Evolutionary conservation across 2,888 invertebrate species (phyloP), one percentile per base, ranked within the genome.

Genomic region (Scrobipalpa atriplicella): DNA sequence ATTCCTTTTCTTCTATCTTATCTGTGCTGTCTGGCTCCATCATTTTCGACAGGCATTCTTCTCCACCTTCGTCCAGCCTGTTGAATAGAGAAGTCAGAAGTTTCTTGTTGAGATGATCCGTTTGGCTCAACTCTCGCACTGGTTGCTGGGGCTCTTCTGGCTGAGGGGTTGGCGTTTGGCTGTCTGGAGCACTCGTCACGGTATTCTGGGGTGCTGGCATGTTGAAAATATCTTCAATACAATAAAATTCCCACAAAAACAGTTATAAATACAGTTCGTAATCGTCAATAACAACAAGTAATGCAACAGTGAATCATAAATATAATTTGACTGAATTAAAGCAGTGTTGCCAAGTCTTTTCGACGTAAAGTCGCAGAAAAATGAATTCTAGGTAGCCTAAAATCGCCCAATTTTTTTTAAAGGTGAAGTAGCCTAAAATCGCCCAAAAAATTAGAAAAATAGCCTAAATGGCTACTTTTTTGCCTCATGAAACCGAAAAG

Each of bases 81-180:
- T 94, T 92, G 69, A 95, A 89, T 67, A 95, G 88, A 0, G 95
- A 95, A 66, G 94, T 90, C 62, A 95, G 83, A 65, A 95, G 84
- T 75, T 94, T 94, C 81, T 95, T 95, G 79, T 96, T 96, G 67
- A 95, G 76, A 71, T 93, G 94, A 79, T 96, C 95, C 0, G 95
- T 95, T 82, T 94, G 94, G 11, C 94, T 94, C 68, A 94, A 81
- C 83, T 94, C 94, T 64, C 93, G 80, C 0, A 79, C 72, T 9
- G 90, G 87, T 64, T 80, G 83, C 10, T 84, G 82, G 51, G 77
- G 71, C 62, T 78, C 79, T n/a, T 81, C 75, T 47, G 77, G 71
- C 66, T 83, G 80, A 13, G 81, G 76, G 19, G 82, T 82, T 18
- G 71, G 79, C 18, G 75, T 70, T 13, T 16, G n/a, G 54, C 54